Conservation (phyloP, 2,113 vertebrate species). For the Crocuta crocuta region DNA sequence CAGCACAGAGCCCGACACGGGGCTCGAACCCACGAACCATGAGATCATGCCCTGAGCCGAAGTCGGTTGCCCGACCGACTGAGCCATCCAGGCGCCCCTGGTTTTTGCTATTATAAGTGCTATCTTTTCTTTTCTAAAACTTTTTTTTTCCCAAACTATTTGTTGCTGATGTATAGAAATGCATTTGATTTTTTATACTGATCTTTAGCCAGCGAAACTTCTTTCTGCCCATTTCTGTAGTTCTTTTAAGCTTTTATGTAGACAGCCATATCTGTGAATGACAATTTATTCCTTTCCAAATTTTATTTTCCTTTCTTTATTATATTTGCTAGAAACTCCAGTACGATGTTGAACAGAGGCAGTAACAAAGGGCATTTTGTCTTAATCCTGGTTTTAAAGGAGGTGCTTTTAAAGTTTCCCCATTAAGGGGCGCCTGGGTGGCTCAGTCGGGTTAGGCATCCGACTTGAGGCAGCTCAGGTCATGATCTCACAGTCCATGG, state of each 20-base stretch:
- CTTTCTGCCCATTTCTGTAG: neutral
- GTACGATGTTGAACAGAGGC: neutral
- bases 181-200: neutral
- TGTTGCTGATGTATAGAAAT: neutral
- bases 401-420: neutral
- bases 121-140: neutral
- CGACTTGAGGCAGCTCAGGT: too few relatives aligned
- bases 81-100: too few relatives aligned
- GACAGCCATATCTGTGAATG: neutral
- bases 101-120: too few relatives aligned
- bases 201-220: neutral
- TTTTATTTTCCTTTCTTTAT: neutral
- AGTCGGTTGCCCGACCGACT: too few relatives aligned
- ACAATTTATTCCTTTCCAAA: neutral
- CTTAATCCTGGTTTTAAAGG: neutral
- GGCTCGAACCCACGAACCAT: too few relatives aligned
- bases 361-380: neutral
- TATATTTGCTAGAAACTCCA: neutral
- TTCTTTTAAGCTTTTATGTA: neutral
- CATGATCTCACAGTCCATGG: too few relatives aligned
- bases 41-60: too few relatives aligned
- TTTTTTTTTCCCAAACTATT: constrained; percentile 1
- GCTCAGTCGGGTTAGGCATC: too few relatives aligned
- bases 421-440: neutral
- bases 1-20: too few relatives aligned